These are phyloP conservation scores for Drosophila mojavensis DNA, from an alignment of 1,140 invertebrate genomes.

Conservation along the genomic window DNA sequence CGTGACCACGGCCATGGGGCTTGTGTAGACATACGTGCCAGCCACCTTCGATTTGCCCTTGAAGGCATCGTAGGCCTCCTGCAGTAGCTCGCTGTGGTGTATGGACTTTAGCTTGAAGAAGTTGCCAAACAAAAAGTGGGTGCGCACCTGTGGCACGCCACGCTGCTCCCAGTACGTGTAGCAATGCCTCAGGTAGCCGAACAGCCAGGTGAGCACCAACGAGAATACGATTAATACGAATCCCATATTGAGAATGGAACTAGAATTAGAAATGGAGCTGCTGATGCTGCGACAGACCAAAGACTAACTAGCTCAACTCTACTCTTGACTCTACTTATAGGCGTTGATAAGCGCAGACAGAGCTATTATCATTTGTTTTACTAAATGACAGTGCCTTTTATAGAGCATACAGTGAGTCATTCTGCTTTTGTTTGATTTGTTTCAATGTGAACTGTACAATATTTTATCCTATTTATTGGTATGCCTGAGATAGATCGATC, in stretches of 20 bases:
- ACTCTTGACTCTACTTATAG: conserved; percentile 1
- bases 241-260: conserved; percentile 23
- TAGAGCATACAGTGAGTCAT: background rate
- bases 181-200: conserved; percentile 31
- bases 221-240: conserved; percentile 14
- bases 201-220: conserved; percentile 14
- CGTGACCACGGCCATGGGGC: conserved; percentile 85
- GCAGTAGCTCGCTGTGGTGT: conserved; percentile 33
- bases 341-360: conserved; percentile 9
- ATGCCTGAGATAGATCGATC: too few species aligned
- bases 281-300: background rate
- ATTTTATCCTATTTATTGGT: too few species aligned
- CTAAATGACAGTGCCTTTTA: background rate
- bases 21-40: conserved; percentile 82
- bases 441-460: too few species aligned
- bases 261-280: too few species aligned
- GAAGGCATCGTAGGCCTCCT: conserved; percentile 54
- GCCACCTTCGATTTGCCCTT: conserved; percentile 57
- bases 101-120: conserved; percentile 37
- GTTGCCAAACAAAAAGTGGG: conserved; percentile 40
- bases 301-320: background rate
- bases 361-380: background rate
- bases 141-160: conserved; percentile 36
- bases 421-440: background rate
- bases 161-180: conserved; percentile 46